phyloP scores from a whole-genome alignment of 1,140 invertebrate species.

The Solen grandis region DNA sequence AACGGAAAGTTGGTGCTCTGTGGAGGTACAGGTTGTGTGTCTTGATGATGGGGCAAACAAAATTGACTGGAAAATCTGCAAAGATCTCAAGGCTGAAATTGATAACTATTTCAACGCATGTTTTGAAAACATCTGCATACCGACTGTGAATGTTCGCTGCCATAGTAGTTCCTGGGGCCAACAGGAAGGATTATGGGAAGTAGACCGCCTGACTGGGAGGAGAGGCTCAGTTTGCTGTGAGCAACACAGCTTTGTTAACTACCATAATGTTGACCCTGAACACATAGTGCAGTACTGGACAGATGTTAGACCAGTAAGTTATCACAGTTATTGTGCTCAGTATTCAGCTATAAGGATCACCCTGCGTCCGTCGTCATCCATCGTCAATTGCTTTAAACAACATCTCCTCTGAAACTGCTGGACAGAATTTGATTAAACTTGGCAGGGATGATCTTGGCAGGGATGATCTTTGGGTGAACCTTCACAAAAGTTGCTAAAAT shows the following conservation, averaged over 20 bases:
- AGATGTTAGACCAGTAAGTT: no score
- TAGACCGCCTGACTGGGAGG: background rate
- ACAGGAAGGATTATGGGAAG: background rate
- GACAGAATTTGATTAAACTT: background rate
- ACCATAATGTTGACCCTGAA: no score
- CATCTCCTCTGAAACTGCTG: background rate
- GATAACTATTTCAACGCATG: background rate
- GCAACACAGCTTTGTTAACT: no score
- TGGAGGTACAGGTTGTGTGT: conserved; percentile 34
- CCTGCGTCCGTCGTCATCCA: no score
- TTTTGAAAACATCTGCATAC: conserved; percentile 14
- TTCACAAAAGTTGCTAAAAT: no score
- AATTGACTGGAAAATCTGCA: background rate
- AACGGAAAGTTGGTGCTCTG: background rate
- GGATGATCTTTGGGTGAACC: no score
- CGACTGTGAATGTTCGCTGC: conserved; percentile 9
- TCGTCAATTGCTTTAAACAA: background rate
- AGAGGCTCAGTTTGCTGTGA: no score
- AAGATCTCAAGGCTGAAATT: background rate
- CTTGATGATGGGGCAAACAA: background rate
- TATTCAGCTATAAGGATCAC: no score
- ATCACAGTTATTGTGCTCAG: no score
- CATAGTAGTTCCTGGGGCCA: background rate
- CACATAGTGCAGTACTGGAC: no score
- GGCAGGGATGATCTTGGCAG: no score